Base-by-base conservation (phyloP, 1,140 invertebrate species). In the Caenorhabditis tropicalis region DNA sequence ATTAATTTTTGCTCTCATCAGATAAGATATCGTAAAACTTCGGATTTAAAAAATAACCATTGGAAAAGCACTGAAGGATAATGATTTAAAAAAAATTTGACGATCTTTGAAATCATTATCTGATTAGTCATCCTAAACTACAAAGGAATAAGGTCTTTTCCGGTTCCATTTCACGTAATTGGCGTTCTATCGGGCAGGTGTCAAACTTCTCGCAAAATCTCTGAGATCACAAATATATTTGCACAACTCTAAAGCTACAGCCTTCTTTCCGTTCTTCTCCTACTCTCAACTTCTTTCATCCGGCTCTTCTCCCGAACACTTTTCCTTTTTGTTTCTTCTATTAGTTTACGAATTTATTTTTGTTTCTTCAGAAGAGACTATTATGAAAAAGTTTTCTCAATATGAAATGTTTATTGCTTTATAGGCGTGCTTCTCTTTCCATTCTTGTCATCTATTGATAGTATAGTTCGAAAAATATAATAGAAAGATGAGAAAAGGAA, bases 151-250 rank as follows among this genome's bases (percentile, higher is more conserved):
- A 27, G 24, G 29, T 24, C 36, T 46, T 36, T 24, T 74, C 65
- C 65, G 33, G 33, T 39, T 74, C 12, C 29, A 74, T 74, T 74
- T 46, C 36, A 74, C 65, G 33, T 39, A 74, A 74, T 74, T 74
- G 24, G 65, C 65, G 65, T 74, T 74, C 65, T 36, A 36, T n/a
- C 65, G 36, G 65, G 65, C 65, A 74, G 33, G 65, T 74, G 65
- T 74, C 65, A 74, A 74, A 74, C 65, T 74, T 74, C 65, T 43
- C 65, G 36, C 65, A 9, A 43, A 43, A 74, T 74, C 36, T 74
- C 65, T 74, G 65, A 74, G 65, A 74, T 74, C 65, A 74, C 65
- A 74, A 74, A 43, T 74, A 43, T 74, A 74, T 74, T 74, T 74
- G 65, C 65, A 24, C 65, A 74, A 74, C 36, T 74, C 36, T 33